Evolutionary conservation across 2,888 invertebrate species (phyloP).

Genomic region (Liodrosophila aerea): DNA sequence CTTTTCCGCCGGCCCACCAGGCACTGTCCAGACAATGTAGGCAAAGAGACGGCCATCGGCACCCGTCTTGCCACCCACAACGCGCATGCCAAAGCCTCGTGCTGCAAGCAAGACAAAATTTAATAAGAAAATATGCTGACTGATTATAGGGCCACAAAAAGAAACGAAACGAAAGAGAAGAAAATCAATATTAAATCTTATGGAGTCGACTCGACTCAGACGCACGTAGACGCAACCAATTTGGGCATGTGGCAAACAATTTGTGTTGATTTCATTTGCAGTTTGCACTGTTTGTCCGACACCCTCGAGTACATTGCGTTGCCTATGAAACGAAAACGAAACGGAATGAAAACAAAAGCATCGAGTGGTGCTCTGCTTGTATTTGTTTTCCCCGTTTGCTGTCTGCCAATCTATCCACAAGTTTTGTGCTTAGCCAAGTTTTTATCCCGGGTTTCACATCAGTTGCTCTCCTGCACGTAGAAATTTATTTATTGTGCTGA

Average conservation of each 20-base stretch:
- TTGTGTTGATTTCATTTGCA: constrained; percentile 76
- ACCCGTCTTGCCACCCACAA: constrained; percentile 95
- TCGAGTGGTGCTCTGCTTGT: too few relatives aligned
- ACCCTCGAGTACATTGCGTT: constrained; percentile 40
- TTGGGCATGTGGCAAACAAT: constrained; percentile 67
- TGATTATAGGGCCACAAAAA: constrained; percentile 42
- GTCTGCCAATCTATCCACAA: constrained; percentile 8
- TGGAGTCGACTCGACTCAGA: constrained; percentile 27
- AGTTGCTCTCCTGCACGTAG: not conserved
- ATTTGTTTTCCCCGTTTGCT: not conserved
- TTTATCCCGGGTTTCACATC: constrained; percentile 17
- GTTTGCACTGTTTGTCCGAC: constrained; percentile 40
- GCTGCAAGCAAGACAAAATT: constrained; percentile 83
- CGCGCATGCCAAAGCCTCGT: constrained; percentile 96
- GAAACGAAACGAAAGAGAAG: constrained; percentile 1
- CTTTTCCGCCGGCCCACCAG: constrained; percentile 95
- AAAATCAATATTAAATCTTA: constrained; percentile 56
- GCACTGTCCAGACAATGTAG: constrained; percentile 95
- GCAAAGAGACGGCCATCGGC: constrained; percentile 93
- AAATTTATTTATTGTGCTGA: constrained; percentile 23
- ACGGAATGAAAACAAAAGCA: too few relatives aligned
- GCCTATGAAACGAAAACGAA: constrained; percentile 10
- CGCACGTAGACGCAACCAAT: constrained; percentile 44
- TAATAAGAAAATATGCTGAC: constrained; percentile 60
- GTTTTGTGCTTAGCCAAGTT: constrained; percentile 51